These are phyloP conservation scores for Drosophila watanabei DNA, from an alignment of 1,140 invertebrate species.

Conservation along the genomic window DNA sequence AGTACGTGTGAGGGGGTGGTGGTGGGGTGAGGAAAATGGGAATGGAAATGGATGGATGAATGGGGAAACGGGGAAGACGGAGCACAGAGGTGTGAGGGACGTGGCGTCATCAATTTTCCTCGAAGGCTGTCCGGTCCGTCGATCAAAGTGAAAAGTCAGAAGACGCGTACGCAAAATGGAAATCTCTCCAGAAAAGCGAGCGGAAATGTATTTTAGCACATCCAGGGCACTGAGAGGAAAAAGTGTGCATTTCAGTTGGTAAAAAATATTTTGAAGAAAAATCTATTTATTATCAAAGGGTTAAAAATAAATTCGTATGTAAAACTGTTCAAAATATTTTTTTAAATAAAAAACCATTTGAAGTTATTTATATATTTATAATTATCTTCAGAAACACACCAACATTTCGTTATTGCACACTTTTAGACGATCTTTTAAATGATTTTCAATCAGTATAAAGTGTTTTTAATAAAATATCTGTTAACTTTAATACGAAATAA, in stretches of 20 bases:
- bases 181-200: constrained; percentile 25
- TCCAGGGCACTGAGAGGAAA: constrained; percentile 1
- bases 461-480: background rate
- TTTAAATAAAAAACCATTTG: background rate
- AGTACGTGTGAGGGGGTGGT: background rate
- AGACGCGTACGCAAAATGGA: constrained; percentile 57
- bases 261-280: background rate
- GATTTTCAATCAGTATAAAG: background rate
- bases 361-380: background rate
- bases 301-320: background rate
- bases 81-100: background rate
- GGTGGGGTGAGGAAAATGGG: background rate
- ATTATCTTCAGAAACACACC: background rate
- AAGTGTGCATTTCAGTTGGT: no score
- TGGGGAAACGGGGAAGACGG: background rate
- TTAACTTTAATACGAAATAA: background rate
- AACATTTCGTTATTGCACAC: background rate
- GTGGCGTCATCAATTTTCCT: constrained; percentile 65
- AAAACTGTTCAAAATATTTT: no score
- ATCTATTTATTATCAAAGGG: background rate
- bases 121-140: constrained; percentile 67
- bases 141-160: constrained; percentile 76
- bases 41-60: constrained; percentile 4
- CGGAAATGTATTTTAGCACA: constrained; percentile 45
- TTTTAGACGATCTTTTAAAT: background rate